Evolutionary conservation across 2,797 vertebrate genomes (phyloP).

Genomic region (Gallinago solitaria): DNA sequence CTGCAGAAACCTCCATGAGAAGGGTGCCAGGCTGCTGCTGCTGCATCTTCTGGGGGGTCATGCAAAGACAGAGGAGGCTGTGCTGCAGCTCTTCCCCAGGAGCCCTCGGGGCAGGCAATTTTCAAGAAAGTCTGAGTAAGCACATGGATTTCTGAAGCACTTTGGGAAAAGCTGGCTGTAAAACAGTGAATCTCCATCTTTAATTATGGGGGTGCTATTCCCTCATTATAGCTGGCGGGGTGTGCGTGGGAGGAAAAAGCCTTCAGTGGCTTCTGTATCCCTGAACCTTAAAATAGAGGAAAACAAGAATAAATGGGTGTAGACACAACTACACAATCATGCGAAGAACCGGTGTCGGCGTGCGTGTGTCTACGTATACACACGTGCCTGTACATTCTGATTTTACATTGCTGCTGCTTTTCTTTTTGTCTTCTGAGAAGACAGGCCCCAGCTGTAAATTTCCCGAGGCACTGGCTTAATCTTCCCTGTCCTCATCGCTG

Average conservation of each 20-base stretch:
- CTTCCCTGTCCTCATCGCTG: not conserved
- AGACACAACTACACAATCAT: not conserved
- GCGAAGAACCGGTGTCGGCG: accelerated
- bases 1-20: not conserved
- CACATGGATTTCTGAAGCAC: not conserved
- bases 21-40: not conserved
- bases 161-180: not conserved
- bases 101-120: not conserved
- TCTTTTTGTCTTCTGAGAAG: not conserved
- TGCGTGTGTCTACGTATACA: not conserved
- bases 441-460: not conserved
- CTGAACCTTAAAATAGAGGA: slow-evolving; percentile 2
- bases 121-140: slow-evolving; percentile 18
- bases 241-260: slow-evolving; percentile 1
- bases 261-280: not conserved
- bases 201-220: not conserved
- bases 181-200: not conserved
- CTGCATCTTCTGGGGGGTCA: not conserved
- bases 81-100: not conserved
- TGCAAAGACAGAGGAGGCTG: not conserved
- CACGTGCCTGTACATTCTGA: not conserved
- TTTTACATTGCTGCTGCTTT: not conserved
- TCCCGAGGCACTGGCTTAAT: slow-evolving; percentile 49
- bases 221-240: not conserved
- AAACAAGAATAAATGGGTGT: not conserved